Base-by-base conservation (phyloP, 2,888 invertebrate species). In the Tiphia femorata region DNA sequence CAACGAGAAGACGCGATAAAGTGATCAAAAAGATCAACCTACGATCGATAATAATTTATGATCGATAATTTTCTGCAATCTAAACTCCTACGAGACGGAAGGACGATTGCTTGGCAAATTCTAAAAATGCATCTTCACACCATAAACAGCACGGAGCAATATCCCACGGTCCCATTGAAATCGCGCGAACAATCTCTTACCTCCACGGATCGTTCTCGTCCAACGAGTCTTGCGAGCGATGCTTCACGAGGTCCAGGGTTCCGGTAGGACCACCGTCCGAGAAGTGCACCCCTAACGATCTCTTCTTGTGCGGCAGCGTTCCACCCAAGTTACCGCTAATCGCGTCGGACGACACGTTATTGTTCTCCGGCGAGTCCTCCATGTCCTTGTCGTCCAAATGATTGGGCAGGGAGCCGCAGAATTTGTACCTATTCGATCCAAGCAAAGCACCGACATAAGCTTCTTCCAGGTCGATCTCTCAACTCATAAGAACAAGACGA, bases 401-500 rank as follows among this genome's bases (percentile, higher is more conserved):
- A 84, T 91, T 91, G 7, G 91, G 91, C 69, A 91, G 80, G 33
- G 91, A 91, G 58, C 88, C 86, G 75, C 87, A 87, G 60, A 86
- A 82, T 74, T 84, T 85, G 70, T 85, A 84, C 65, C 84, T 80
- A 67, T 46, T 51, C 47, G 44, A 20, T n/a, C n/a, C n/a, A 21
- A 17, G 29, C 7, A 16, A 2, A 20, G 12, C 5, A n/a, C n/a
- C n/a, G n/a, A 10, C n/a, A n/a, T n/a, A n/a, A n/a, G n/a, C n/a
- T n/a, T n/a, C 8, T 25, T 25, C 5, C n/a, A n/a, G n/a, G 20
- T 14, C 4, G 10, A 16, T 37, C 17, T 25, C 8, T 25, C 25
- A 6, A 8, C 8, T 25, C 25, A 25, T 25, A 25, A 25, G 8
- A 25, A 25, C 5, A 25, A 25, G 4, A 25, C 8, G 8, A 25